Percentiles rank a stretch among this genome's conserved stretches.
These are phyloP conservation scores for Craterocephalus amniculus DNA, from an alignment of 2,797 vertebrate genomes.

Conservation along the genomic window DNA sequence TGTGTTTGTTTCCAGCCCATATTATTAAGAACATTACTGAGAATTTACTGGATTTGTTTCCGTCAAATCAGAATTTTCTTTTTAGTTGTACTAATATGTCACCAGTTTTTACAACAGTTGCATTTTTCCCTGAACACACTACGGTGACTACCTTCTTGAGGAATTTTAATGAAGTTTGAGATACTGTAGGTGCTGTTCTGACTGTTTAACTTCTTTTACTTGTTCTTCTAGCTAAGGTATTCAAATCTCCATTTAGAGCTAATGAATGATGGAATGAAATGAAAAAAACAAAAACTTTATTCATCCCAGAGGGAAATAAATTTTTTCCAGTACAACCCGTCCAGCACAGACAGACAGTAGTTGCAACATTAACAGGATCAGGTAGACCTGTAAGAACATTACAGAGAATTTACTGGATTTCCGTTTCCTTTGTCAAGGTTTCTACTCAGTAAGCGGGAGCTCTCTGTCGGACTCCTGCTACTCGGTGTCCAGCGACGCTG, in stretches of 20 bases:
- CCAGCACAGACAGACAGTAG: no score
- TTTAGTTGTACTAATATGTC: neutral
- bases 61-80: conserved; percentile 16
- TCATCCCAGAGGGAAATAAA: no score
- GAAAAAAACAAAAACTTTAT: no score
- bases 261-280: no score
- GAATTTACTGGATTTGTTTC: conserved; percentile 8
- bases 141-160: conserved; percentile 23
- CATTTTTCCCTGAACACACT: neutral
- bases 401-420: neutral
- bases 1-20: neutral
- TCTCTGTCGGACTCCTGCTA: conserved; percentile 88
- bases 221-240: neutral
- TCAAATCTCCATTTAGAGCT: no score
- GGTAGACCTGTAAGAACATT: no score
- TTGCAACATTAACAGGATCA: no score
- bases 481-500: conserved; percentile 85
- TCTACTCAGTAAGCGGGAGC: conserved; percentile 87
- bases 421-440: conserved; percentile 70
- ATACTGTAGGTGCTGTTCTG: conserved; percentile 35
- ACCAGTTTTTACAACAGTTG: neutral
- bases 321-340: no score
- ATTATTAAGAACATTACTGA: neutral
- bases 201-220: conserved; percentile 24
- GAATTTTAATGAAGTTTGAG: conserved; percentile 38